Conservation (phyloP, 2,113 vertebrate genomes). For the Sturnus vulgaris region DNA sequence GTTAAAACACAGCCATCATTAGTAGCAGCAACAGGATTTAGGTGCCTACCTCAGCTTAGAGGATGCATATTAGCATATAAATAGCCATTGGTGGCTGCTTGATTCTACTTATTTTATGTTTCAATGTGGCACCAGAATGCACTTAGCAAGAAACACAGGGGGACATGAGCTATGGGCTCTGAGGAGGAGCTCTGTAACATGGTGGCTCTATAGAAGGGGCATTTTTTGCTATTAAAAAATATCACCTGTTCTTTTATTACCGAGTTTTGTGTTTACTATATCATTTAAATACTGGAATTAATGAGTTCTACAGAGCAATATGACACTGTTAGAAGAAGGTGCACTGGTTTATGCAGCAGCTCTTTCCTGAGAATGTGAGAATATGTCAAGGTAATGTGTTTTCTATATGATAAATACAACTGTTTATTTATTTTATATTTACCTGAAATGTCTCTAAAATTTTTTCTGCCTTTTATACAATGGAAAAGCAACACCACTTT, state of each 20-base stretch:
- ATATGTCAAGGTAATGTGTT: conserved; percentile 1
- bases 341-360: conserved; percentile 23
- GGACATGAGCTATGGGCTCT: not conserved
- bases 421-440: not conserved
- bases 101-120: conserved; percentile 72
- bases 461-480: not conserved
- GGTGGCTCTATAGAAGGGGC: conserved; percentile 26
- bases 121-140: conserved; percentile 71
- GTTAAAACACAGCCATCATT: conserved; percentile 77
- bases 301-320: conserved; percentile 17
- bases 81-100: conserved; percentile 70
- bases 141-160: conserved; percentile 60
- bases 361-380: conserved; percentile 16
- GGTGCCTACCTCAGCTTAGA: conserved; percentile 69
- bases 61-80: conserved; percentile 77
- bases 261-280: not conserved
- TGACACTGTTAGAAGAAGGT: not conserved
- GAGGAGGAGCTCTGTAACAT: conserved; percentile 10
- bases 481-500: not conserved
- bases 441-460: not conserved
- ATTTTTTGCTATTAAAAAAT: conserved; percentile 47
- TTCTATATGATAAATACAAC: conserved; percentile 12
- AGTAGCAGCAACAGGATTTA: conserved; percentile 67
- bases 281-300: conserved; percentile 60
- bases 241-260: not conserved